Evolutionary conservation across 2,113 vertebrate genomes (phyloP).

Genomic region (Podiceps cristatus): DNA sequence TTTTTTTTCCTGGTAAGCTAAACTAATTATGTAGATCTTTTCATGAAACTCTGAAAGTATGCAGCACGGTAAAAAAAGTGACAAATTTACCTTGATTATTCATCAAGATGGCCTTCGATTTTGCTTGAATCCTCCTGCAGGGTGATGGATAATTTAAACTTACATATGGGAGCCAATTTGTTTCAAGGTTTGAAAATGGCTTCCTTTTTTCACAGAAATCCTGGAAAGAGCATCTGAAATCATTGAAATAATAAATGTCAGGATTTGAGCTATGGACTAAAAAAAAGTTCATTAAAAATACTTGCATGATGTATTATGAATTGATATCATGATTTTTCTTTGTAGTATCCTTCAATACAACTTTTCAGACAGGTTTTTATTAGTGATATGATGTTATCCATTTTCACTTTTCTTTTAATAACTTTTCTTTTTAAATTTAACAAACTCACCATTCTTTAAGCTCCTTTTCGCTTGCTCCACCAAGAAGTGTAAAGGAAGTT

Average conservation of each 20-base stretch:
- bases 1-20: constrained; percentile 79
- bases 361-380: constrained; percentile 35
- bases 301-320: constrained; percentile 23
- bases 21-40: constrained; percentile 90
- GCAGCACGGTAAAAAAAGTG: constrained; percentile 75
- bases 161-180: constrained; percentile 56
- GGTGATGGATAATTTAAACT: constrained; percentile 73
- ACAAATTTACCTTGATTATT: constrained; percentile 83
- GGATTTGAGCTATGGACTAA: constrained; percentile 1
- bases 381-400: neutral
- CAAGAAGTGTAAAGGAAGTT: neutral
- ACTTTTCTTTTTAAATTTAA: constrained; percentile 2
- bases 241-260: constrained; percentile 53
- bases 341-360: neutral
- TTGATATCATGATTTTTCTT: neutral
- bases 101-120: constrained; percentile 69
- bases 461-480: neutral
- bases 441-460: neutral
- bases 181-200: constrained; percentile 57
- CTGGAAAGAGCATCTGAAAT: constrained; percentile 47
- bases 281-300: constrained; percentile 59
- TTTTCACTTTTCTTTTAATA: constrained; percentile 28
- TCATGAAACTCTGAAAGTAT: constrained; percentile 83
- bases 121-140: constrained; percentile 65
- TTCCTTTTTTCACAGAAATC: constrained; percentile 27